A percentile compares a stretch with the other conserved stretches of the same genome.
Evolutionary conservation across 1,140 invertebrate genomes (phyloP).

Genomic region (Nasonia vitripennis): DNA sequence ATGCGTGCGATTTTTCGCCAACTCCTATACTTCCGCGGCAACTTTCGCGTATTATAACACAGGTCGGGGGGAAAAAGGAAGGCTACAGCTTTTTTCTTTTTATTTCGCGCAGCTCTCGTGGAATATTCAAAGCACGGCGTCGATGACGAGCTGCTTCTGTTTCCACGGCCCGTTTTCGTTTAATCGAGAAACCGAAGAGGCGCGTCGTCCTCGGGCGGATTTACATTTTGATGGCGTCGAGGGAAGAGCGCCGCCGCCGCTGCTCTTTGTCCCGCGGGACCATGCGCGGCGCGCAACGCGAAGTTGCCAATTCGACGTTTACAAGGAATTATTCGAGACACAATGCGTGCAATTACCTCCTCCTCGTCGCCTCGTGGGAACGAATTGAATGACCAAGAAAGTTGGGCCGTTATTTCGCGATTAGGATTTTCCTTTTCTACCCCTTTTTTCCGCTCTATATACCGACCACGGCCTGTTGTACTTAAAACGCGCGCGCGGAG

Average conservation of each 20-base stretch:
- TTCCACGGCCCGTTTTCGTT: constrained; percentile 20
- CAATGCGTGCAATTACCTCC: constrained; percentile 3
- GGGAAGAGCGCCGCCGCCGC: constrained; percentile 31
- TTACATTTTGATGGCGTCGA: constrained; percentile 61
- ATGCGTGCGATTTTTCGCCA: not conserved
- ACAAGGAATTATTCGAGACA: constrained; percentile 2
- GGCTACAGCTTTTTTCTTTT: not conserved
- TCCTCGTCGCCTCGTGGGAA: not conserved
- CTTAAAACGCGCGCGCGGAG: not conserved
- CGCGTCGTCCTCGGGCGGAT: constrained; percentile 44
- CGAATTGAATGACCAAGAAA: not conserved
- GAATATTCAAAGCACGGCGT: constrained; percentile 25
- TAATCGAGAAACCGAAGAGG: constrained; percentile 40
- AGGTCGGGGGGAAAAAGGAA: not conserved
- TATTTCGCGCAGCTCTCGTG: not conserved
- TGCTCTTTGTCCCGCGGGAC: constrained; percentile 53
- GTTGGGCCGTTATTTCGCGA: not conserved
- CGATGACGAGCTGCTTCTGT: constrained; percentile 29
- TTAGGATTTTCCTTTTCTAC: not conserved
- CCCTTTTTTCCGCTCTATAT: not conserved
- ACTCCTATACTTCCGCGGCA: not conserved
- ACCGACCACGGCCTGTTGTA: not conserved
- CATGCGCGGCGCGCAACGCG: not conserved
- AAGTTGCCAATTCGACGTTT: constrained; percentile 12
- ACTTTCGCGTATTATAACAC: not conserved